Evolutionary conservation across 2,797 vertebrate genomes (phyloP).

Genomic region (Nannoperca australis): DNA sequence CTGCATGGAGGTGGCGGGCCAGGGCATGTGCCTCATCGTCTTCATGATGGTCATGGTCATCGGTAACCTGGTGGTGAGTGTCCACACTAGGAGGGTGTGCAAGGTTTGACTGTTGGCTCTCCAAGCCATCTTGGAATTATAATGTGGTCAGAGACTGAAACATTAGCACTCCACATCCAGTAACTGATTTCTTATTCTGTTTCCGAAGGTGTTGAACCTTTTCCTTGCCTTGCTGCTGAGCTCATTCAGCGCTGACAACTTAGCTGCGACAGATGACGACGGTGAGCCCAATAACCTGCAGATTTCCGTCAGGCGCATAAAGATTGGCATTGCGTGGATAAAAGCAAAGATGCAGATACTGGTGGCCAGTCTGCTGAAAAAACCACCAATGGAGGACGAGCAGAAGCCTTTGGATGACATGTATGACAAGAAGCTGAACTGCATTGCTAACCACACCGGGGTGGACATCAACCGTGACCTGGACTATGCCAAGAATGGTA

Average conservation of each 20-base stretch:
- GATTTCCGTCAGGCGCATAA: slow-evolving; percentile 96
- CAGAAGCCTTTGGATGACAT: slow-evolving; percentile 95
- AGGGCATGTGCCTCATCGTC: slow-evolving; percentile 97
- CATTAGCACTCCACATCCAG: background rate
- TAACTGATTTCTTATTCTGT: slow-evolving; percentile 22
- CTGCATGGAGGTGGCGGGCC: slow-evolving; percentile 99
- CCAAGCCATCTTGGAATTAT: background rate
- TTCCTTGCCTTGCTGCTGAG: slow-evolving; percentile 98
- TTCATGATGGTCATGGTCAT: slow-evolving; percentile 99
- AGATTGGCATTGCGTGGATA: slow-evolving; percentile 93
- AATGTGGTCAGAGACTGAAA: background rate
- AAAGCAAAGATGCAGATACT: slow-evolving; percentile 89
- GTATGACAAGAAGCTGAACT: slow-evolving; percentile 96
- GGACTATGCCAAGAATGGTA: slow-evolving; percentile 96
- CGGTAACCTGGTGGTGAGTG: slow-evolving; percentile 97
- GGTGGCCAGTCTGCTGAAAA: slow-evolving; percentile 89
- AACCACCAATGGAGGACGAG: slow-evolving; percentile 91
- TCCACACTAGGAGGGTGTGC: slow-evolving; percentile 5
- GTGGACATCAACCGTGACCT: slow-evolving; percentile 95
- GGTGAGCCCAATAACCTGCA: slow-evolving; percentile 99
- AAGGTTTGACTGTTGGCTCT: background rate
- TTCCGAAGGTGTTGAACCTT: slow-evolving; percentile 93
- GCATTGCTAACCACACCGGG: slow-evolving; percentile 95
- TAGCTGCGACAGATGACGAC: slow-evolving; percentile 96
- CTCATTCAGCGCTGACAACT: slow-evolving; percentile 98